Conservation (phyloP, 2,888 invertebrate species). For the Coremacera marginata region DNA sequence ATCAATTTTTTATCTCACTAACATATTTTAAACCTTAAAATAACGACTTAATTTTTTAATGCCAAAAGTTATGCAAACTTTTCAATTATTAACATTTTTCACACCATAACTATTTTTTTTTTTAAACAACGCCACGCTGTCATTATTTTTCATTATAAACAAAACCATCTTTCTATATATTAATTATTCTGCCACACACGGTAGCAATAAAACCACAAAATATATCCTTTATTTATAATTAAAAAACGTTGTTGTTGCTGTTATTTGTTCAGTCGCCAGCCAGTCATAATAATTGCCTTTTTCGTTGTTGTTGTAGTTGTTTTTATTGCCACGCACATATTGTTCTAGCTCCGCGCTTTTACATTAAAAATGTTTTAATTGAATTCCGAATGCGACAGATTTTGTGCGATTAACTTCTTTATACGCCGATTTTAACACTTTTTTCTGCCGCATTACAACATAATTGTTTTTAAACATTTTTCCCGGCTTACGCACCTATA, state of each 20-base stretch:
- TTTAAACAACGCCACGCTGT: not conserved
- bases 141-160: not conserved
- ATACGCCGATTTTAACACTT: conserved; percentile 11
- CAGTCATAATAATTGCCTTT: not conserved
- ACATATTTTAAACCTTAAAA: not conserved
- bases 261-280: not conserved
- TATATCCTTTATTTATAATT: not conserved
- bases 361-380: conserved; percentile 10
- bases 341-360: not conserved
- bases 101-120: not conserved
- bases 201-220: not conserved
- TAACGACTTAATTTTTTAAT: not conserved
- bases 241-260: not conserved
- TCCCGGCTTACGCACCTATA: not conserved
- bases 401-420: conserved; percentile 26
- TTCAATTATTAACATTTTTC: not conserved
- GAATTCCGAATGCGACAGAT: conserved; percentile 24
- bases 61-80: no score
- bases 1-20: not conserved
- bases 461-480: conserved; percentile 9
- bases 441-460: not conserved
- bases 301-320: not conserved
- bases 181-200: not conserved
- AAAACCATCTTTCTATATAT: not conserved
- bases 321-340: not conserved